These are phyloP conservation scores for Chrysocyon brachyurus DNA, from an alignment of 2,797 vertebrate genomes.

Conservation along the genomic window DNA sequence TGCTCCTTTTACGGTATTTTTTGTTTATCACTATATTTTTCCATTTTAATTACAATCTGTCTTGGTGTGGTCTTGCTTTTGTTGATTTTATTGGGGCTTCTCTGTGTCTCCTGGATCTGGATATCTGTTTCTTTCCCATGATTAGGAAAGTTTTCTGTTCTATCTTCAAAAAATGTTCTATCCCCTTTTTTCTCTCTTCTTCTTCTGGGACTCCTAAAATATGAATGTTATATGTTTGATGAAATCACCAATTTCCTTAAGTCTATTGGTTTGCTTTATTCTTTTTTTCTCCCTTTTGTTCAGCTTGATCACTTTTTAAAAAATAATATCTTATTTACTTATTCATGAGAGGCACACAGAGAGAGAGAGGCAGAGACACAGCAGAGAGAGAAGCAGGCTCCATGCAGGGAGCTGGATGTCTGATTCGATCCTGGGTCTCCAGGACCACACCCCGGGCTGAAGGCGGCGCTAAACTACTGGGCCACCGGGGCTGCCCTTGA, in stretches of 20 bases:
- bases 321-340: too few relatives aligned
- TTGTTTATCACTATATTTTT: not conserved
- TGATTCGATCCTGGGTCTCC: too few relatives aligned
- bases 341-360: too few relatives aligned
- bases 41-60: not conserved
- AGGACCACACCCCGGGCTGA: too few relatives aligned
- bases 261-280: not conserved
- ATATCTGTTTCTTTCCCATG: not conserved
- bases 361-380: too few relatives aligned
- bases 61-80: not conserved
- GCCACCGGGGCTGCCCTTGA: not conserved
- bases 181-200: not conserved
- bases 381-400: too few relatives aligned
- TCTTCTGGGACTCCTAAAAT: not conserved
- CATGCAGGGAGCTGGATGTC: too few relatives aligned
- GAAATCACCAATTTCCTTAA: not conserved
- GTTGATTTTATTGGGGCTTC: not conserved
- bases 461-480: too few relatives aligned
- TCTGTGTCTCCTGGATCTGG: not conserved
- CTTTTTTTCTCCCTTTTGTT: not conserved
- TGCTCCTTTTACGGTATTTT: not conserved
- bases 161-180: not conserved
- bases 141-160: not conserved
- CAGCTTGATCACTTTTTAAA: not conserved
- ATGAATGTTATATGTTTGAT: not conserved